Evolutionary conservation across 1,140 invertebrate species (phyloP), one percentile per base, ranked within the genome.

Genomic region (Tetramorium simillimum): DNA sequence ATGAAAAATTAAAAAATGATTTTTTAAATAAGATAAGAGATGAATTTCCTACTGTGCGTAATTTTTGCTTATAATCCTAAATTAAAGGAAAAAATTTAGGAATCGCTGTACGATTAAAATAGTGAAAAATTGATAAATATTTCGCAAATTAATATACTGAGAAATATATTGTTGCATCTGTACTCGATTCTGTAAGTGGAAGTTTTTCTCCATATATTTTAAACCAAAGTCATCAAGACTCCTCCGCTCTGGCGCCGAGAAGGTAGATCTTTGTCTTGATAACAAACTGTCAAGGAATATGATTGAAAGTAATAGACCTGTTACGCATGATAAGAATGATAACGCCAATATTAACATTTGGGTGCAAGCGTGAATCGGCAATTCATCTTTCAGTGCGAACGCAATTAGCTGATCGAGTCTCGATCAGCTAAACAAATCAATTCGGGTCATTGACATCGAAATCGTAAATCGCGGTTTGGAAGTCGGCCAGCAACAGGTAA

Each of bases 351-450:
- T 49, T 62, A 37, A 37, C 24, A 10, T 56, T 72, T 24, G 21
- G 28, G 21, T 75, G n/a, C 46, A 60, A 33, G 4, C 51, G 28
- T 63, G 69, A 62, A 46, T 82, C 40, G 40, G 24, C 53, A 67
- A 12, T 21, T 67, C 37, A 37, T 16, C 24, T 46, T n/a, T 21
- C 67, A 33, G 46, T 21, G 24, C 51, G 40, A 28, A 72, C 33
- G 67, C 53, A 82, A 73, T 58, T 73, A 24, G 16, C 16, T 16
- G 69, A 73, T 82, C 67, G 24, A 46, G 60, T 75, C 53, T 58
- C 53, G 40, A 82, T 21, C 33, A 33, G 53, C 28, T 75, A 75
- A 84, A 62, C 69, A 73, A 84, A 84, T 84, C 53, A 75, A 60
- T n/a, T 14, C 28, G 28, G 56, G 67, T 73, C 67, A 73, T 58